Evolutionary conservation across 2,113 vertebrate genomes (phyloP), one percentile per base, ranked within the genome.

Genomic region (Zosterops pallidus): DNA sequence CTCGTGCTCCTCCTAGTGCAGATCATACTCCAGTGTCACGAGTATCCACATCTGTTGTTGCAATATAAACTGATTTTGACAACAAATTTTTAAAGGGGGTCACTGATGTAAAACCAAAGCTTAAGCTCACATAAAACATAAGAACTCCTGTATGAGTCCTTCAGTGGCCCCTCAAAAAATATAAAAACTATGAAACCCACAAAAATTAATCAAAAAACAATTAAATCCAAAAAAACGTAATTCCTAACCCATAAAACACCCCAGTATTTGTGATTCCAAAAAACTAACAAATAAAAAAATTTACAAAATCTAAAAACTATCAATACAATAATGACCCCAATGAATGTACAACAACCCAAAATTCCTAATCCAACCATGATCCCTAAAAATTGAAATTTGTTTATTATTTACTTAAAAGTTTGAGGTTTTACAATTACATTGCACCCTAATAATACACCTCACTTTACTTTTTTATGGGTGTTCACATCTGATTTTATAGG

Each of bases 31-130:
- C 62, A 35, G 23, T 24, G 25, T n/a, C 71, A 83, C 0, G 0
- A n/a, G 11, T 10, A 29, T 9, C 22, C 31, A 29, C 0, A 0
- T 9, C 7, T 4, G 0, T 6, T 59, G 24, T 13, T 1, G 1
- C 25, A 59, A 35, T 16, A n/a, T 52, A n/a, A 63, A 26, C 13
- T 21, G 35, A n/a, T 50, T 50, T n/a, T 63, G 13, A 26, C 35
- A 15, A 39, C 7, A 62, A 5, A 12, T 33, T 63, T 63, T 52
- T n/a, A 13, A 41, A 33, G 24, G 35, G 13, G 9, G 10, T 2
- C 22, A 63, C 46, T 52, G 23, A 63, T 41, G 17, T 33, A 26
- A 8, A n/a, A 26, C 13, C 46, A 52, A 63, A 77, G 26, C 10
- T 26, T 26, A 21, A 63, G 26, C 8, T 50, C 31, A n/a, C 11